Conservation (phyloP, 2,797 vertebrate species). For the Lagodon rhomboides region DNA sequence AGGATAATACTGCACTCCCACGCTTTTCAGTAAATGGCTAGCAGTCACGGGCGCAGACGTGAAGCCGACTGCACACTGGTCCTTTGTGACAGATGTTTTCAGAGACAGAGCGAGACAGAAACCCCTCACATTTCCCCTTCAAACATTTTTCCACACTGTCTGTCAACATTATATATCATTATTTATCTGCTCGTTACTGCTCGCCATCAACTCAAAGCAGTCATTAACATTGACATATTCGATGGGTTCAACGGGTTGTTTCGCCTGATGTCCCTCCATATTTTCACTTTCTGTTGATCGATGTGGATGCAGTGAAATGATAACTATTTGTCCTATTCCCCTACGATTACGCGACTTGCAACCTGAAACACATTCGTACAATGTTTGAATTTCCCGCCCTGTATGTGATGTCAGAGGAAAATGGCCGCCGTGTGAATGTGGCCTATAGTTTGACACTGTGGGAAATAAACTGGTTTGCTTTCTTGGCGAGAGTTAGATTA, state of each 20-base stretch:
- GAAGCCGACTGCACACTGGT: constrained; percentile 47
- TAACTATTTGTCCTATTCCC: too few relatives aligned
- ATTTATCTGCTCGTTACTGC: not conserved
- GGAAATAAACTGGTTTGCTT: not conserved
- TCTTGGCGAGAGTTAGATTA: not conserved
- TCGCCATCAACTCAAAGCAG: not conserved
- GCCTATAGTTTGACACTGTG: not conserved
- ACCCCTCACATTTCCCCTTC: not conserved
- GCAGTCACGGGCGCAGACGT: constrained; percentile 48
- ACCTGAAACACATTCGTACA: too few relatives aligned
- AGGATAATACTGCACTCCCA: constrained; percentile 76
- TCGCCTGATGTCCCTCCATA: too few relatives aligned
- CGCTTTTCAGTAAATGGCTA: constrained; percentile 64
- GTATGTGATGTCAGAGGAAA: too few relatives aligned
- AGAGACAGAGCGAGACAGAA: constrained; percentile 22
- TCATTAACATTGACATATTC: not conserved
- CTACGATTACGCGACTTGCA: too few relatives aligned
- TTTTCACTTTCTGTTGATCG: too few relatives aligned
- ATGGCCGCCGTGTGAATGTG: too few relatives aligned
- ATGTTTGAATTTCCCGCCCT: too few relatives aligned
- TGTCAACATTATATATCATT: not conserved
- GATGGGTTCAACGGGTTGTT: not conserved
- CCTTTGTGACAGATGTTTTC: constrained; percentile 61
- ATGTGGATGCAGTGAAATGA: too few relatives aligned
- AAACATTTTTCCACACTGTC: not conserved